Evolutionary conservation across 2,113 vertebrate species (phyloP).

Genomic region (Xenus cinereus): DNA sequence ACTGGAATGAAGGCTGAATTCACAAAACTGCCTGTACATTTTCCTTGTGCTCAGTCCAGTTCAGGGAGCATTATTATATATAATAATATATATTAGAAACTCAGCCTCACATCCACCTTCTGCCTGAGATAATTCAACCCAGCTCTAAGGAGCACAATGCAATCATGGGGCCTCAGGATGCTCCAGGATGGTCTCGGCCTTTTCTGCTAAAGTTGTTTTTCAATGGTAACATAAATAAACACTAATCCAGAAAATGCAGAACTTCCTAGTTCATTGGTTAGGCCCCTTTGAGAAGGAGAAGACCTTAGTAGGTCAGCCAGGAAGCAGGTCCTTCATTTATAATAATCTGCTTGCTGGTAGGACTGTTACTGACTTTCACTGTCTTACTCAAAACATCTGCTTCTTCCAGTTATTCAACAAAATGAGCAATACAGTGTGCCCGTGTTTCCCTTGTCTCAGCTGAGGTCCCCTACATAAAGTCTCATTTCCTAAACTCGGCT

Average conservation of each 20-base stretch:
- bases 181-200: background rate
- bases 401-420: background rate
- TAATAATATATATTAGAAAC: background rate
- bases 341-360: background rate
- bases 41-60: background rate
- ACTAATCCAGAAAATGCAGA: background rate
- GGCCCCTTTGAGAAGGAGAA: background rate
- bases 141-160: background rate
- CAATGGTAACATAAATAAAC: background rate
- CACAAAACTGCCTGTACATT: background rate
- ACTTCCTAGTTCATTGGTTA: background rate
- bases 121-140: background rate
- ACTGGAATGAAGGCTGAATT: background rate
- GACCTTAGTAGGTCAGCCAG: background rate
- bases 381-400: background rate
- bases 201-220: background rate
- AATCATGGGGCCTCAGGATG: accelerated
- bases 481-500: background rate
- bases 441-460: background rate
- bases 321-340: background rate
- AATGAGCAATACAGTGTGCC: background rate
- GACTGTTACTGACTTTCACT: background rate
- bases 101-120: background rate
- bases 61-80: background rate
- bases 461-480: background rate